These are phyloP conservation scores for Megaleporinus macrocephalus DNA, from an alignment of 2,113 vertebrate genomes.

Conservation along the genomic window DNA sequence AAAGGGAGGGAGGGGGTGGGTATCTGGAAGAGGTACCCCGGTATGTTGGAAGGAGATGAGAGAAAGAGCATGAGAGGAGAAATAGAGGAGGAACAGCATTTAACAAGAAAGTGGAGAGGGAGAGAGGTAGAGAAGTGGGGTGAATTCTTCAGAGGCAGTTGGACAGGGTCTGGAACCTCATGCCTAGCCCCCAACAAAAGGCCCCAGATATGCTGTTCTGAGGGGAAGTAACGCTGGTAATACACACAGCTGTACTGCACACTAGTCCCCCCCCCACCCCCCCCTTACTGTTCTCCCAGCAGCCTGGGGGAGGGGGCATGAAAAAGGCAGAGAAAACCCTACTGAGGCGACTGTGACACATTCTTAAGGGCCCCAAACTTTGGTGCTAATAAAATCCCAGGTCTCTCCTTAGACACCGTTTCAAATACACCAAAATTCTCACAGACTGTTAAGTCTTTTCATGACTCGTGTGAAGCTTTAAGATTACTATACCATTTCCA, in stretches of 20 bases:
- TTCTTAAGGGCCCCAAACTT: not conserved
- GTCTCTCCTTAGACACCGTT: conserved; percentile 10
- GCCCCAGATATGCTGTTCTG: conserved; percentile 55
- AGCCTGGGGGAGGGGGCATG: conserved; percentile 44
- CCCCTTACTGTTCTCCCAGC: conserved; percentile 46
- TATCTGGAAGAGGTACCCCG: conserved; percentile 42
- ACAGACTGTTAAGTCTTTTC: conserved; percentile 34
- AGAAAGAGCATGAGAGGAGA: conserved; percentile 36
- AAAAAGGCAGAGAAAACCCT: conserved; percentile 46
- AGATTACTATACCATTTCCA: not conserved
- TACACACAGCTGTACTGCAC: conserved; percentile 66
- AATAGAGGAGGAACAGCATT: conserved; percentile 37
- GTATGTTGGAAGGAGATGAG: conserved; percentile 31
- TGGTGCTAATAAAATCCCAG: conserved; percentile 10
- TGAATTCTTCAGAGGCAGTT: conserved; percentile 46
- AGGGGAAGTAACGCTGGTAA: conserved; percentile 58
- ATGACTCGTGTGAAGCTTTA: not conserved
- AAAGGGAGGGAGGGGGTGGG: conserved; percentile 48
- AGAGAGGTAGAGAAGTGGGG: conserved; percentile 58
- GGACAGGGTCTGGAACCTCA: conserved; percentile 58
- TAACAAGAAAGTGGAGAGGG: conserved; percentile 63
- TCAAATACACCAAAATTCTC: conserved; percentile 33
- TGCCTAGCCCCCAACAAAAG: conserved; percentile 60
- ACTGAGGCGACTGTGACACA: conserved; percentile 62
- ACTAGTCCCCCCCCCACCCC: conserved; percentile 53